Evolutionary conservation across 2,888 invertebrate genomes (phyloP).

Genomic region (Phyllotreta striolata): DNA sequence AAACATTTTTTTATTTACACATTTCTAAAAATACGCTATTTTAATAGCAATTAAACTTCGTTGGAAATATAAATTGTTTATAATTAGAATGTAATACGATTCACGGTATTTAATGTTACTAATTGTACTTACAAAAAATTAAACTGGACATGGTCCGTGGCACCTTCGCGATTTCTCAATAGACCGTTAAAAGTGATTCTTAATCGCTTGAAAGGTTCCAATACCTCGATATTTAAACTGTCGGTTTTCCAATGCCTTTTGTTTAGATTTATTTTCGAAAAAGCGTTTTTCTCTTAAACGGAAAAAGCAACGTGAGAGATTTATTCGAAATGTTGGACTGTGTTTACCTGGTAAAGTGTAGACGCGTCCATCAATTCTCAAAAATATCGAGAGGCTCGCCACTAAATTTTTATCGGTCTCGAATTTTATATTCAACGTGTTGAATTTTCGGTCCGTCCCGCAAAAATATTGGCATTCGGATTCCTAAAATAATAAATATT

Average conservation of each 20-base stretch:
- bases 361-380: constrained; percentile 59
- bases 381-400: constrained; percentile 66
- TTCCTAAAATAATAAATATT: constrained; percentile 4
- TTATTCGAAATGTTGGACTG: constrained; percentile 37
- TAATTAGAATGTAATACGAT: too few species aligned
- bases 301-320: not conserved
- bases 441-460: constrained; percentile 66
- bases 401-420: constrained; percentile 63
- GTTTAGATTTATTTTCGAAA: constrained; percentile 24
- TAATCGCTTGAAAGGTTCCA: constrained; percentile 69
- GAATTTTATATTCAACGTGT: constrained; percentile 65
- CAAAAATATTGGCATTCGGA: constrained; percentile 59
- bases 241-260: constrained; percentile 67
- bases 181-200: constrained; percentile 75
- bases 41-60: not conserved
- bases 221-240: constrained; percentile 68
- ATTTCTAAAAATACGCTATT: not conserved
- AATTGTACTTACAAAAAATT: constrained; percentile 68
- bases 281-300: constrained; percentile 23
- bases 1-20: not conserved
- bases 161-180: constrained; percentile 60
- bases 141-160: constrained; percentile 63
- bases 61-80: not conserved
- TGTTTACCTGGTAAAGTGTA: constrained; percentile 61
- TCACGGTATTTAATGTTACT: not conserved